Conservation (phyloP, 2,888 invertebrate genomes). For the Pyralis farinalis region DNA sequence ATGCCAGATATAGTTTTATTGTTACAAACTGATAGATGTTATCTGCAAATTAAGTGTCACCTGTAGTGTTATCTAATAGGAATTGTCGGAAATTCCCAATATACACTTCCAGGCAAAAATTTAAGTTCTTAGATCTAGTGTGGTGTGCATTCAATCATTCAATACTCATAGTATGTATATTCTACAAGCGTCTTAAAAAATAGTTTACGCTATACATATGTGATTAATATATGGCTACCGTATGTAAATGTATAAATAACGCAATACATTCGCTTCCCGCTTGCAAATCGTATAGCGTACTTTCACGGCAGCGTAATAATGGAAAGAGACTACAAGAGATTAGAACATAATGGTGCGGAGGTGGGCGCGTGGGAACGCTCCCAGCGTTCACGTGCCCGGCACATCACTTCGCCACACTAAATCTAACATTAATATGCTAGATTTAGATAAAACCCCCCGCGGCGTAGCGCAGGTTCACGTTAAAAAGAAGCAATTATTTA, state of each 20-base stretch:
- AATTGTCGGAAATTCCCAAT: too few species aligned
- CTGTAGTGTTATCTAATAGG: too few species aligned
- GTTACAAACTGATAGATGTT: too few species aligned
- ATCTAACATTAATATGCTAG: slow-evolving; percentile 74
- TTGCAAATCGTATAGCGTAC: slow-evolving; percentile 66
- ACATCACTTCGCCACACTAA: slow-evolving; percentile 66
- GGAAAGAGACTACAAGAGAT: slow-evolving; percentile 75
- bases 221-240: too few species aligned
- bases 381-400: slow-evolving; percentile 74
- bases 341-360: slow-evolving; percentile 79
- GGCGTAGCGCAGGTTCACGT: slow-evolving; percentile 30
- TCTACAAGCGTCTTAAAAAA: too few species aligned
- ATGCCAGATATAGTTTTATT: too few species aligned
- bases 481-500: slow-evolving; percentile 40
- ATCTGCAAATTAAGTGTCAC: too few species aligned
- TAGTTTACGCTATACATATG: too few species aligned
- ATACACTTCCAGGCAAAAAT: too few species aligned
- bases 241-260: slow-evolving; percentile 29
- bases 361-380: slow-evolving; percentile 80
- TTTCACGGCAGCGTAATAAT: slow-evolving; percentile 76
- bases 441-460: slow-evolving; percentile 56
- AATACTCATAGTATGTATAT: too few species aligned
- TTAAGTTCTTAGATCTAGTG: too few species aligned
- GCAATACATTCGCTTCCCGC: slow-evolving; percentile 50
- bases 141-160: too few species aligned